Evolutionary conservation across 2,888 invertebrate genomes (phyloP).

Genomic region (Ennomos erosarius): DNA sequence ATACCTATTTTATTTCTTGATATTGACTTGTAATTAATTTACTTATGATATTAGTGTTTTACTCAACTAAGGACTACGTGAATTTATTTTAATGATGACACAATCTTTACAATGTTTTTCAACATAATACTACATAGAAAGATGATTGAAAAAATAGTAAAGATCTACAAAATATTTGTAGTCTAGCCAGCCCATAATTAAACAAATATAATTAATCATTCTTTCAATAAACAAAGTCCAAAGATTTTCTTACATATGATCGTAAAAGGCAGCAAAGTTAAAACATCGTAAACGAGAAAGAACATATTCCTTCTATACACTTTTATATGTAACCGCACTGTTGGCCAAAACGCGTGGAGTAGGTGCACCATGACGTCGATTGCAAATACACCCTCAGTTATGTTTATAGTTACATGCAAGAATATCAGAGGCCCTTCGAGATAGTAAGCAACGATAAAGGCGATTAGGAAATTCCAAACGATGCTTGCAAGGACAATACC

Average conservation of each 20-base stretch:
- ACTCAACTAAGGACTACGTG: too few relatives aligned
- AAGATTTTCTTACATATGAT: slow-evolving; percentile 58
- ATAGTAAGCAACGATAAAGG: slow-evolving; percentile 64
- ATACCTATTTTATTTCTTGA: too few relatives aligned
- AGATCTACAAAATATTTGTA: too few relatives aligned
- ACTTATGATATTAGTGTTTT: too few relatives aligned
- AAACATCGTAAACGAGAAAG: slow-evolving; percentile 56
- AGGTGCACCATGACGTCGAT: slow-evolving; percentile 60
- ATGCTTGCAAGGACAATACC: slow-evolving; percentile 45
- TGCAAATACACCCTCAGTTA: slow-evolving; percentile 56
- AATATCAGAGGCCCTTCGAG: slow-evolving; percentile 33
- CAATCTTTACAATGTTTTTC: too few relatives aligned
- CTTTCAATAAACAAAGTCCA: not conserved
- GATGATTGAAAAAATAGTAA: too few relatives aligned
- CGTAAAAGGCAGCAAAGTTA: slow-evolving; percentile 57
- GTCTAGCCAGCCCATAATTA: too few relatives aligned
- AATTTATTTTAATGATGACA: too few relatives aligned
- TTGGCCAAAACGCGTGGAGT: slow-evolving; percentile 66
- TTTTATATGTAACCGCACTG: slow-evolving; percentile 62
- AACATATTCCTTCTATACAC: slow-evolving; percentile 57
- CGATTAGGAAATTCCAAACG: slow-evolving; percentile 58
- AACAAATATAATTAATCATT: not conserved
- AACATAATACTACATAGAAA: too few relatives aligned
- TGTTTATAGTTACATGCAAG: slow-evolving; percentile 46
- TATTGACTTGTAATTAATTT: too few relatives aligned